Conservation (phyloP, 2,113 vertebrate genomes). For the Erpornis zantholeuca region DNA sequence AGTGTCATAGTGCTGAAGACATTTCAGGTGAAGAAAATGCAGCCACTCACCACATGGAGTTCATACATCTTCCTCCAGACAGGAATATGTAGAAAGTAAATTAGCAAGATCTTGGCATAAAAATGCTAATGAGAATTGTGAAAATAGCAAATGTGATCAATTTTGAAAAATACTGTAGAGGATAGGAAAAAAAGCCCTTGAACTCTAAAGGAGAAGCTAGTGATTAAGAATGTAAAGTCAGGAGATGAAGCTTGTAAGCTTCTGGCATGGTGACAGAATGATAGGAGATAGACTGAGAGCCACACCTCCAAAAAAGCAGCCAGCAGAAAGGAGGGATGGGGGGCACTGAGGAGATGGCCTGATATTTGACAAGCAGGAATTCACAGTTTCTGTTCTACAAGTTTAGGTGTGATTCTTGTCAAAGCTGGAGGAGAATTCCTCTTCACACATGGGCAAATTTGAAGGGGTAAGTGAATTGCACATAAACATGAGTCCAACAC, state of each 20-base stretch:
- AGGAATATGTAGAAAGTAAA: neutral
- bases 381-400: neutral
- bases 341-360: neutral
- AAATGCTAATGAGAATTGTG: neutral
- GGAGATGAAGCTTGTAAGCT: neutral
- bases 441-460: neutral
- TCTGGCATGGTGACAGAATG: neutral
- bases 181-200: neutral
- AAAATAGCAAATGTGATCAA: neutral
- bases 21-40: neutral
- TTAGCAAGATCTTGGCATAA: neutral
- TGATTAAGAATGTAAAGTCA: neutral
- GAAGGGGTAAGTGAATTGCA: neutral
- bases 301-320: neutral
- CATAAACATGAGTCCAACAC: neutral
- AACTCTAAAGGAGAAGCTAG: neutral
- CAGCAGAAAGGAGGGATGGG: neutral
- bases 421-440: neutral
- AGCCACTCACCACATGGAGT: neutral
- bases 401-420: neutral
- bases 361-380: neutral
- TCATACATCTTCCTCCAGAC: neutral
- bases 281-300: neutral
- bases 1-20: neutral
- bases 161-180: fast-evolving